Percentiles rank a stretch among this genome's conserved stretches.
Evolutionary conservation across 23 tunicate species (phyloP).

Genomic region (Trididemnum clinides): DNA sequence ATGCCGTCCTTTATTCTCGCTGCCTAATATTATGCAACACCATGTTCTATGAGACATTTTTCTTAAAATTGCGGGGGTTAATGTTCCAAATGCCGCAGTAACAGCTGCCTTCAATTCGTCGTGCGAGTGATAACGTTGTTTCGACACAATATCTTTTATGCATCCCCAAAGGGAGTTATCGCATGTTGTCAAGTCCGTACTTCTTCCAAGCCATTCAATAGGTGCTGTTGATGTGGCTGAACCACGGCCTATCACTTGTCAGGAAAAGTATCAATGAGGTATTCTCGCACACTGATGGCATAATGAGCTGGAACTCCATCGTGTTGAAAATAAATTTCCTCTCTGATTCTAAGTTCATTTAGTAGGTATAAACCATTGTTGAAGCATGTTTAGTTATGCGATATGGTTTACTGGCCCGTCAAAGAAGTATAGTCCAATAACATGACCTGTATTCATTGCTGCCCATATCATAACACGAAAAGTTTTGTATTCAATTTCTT

Average conservation of each 20-base stretch:
- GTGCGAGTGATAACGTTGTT: slow-evolving; percentile 7
- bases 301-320: slow-evolving; percentile 14
- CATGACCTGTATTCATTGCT: not conserved
- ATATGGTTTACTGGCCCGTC: too few species aligned
- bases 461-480: slow-evolving; percentile 1
- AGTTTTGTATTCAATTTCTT: not conserved
- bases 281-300: slow-evolving; percentile 8
- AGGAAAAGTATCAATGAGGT: not conserved
- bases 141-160: slow-evolving; percentile 17
- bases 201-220: not conserved
- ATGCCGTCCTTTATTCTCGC: not conserved
- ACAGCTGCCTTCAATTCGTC: slow-evolving; percentile 21
- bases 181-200: slow-evolving; percentile 14
- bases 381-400: slow-evolving; percentile 18
- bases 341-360: slow-evolving; percentile 5
- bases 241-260: slow-evolving; percentile 31
- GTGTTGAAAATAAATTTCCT: slow-evolving; percentile 22
- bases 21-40: not conserved
- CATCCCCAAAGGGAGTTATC: slow-evolving; percentile 6
- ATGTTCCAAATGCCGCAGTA: slow-evolving; percentile 19
- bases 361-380: slow-evolving; percentile 27
- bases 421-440: too few species aligned
- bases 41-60: slow-evolving; percentile 18
- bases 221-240: not conserved
- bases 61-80: not conserved